A percentile compares a stretch with the other conserved stretches of the same genome.
Conservation (phyloP, 2,888 invertebrate genomes). For the Hirtodrosophila histrioides region DNA sequence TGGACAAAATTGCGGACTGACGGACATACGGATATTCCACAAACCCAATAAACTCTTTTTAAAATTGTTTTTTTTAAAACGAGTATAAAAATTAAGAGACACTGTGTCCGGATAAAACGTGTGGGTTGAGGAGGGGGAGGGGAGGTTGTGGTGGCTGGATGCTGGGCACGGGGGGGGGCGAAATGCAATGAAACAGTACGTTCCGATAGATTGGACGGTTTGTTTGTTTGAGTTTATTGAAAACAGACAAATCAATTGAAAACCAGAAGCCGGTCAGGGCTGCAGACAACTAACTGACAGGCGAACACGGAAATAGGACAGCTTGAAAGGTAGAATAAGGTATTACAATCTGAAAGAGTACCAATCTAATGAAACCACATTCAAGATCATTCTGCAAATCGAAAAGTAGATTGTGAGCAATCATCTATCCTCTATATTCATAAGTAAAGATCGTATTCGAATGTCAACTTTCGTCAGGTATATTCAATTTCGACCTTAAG, state of each 20-base stretch:
- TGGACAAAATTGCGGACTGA: too few species aligned
- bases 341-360: too few species aligned
- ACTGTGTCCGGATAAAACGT: conserved; percentile 10
- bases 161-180: not conserved
- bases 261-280: conserved; percentile 53
- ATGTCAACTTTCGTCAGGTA: too few species aligned
- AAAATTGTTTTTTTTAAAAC: conserved; percentile 5
- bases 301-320: not conserved
- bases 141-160: not conserved
- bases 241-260: conserved; percentile 77
- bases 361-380: too few species aligned
- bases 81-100: conserved; percentile 37
- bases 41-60: too few species aligned
- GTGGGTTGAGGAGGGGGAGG: not conserved
- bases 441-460: too few species aligned
- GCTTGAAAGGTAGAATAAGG: too few species aligned
- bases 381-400: too few species aligned
- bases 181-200: conserved; percentile 34
- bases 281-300: conserved; percentile 25
- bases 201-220: conserved; percentile 56
- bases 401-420: too few species aligned
- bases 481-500: too few species aligned
- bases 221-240: conserved; percentile 75
- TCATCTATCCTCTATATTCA: too few species aligned
- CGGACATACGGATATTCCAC: too few species aligned